phyloP scores from a whole-genome alignment of 2,797 vertebrate species.

The Rhinatrema bivittatum region DNA sequence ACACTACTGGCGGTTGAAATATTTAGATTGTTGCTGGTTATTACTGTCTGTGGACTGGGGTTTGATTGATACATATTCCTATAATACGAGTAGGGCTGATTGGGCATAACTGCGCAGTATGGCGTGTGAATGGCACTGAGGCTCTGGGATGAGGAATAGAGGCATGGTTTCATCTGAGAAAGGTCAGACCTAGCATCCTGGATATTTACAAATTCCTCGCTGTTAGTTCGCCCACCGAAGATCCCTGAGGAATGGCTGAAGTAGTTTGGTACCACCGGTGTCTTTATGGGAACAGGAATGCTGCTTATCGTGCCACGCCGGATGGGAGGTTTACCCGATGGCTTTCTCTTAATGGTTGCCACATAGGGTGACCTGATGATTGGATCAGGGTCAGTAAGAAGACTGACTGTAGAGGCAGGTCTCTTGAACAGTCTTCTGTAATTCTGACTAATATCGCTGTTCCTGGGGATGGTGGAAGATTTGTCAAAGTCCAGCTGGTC shows the following conservation, averaged over 20 bases:
- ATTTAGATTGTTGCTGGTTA: too few species aligned
- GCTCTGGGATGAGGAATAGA: constrained; percentile 65
- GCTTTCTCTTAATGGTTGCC: constrained; percentile 72
- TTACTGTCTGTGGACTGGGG: neutral
- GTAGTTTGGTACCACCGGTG: constrained; percentile 59
- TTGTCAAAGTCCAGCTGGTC: constrained; percentile 66
- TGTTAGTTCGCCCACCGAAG: constrained; percentile 13
- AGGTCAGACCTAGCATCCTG: constrained; percentile 23
- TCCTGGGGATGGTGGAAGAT: constrained; percentile 73
- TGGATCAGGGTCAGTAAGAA: constrained; percentile 53
- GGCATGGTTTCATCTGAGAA: constrained; percentile 37
- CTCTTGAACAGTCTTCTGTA: constrained; percentile 66
- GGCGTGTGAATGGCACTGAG: constrained; percentile 54
- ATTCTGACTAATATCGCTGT: constrained; percentile 67
- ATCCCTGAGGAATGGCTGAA: constrained; percentile 2
- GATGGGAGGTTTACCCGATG: constrained; percentile 61
- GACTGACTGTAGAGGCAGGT: constrained; percentile 66
- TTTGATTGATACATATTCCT: neutral
- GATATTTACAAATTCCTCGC: neutral
- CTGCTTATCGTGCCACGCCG: constrained; percentile 69
- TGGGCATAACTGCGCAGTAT: constrained; percentile 65
- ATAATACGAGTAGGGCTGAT: constrained; percentile 35
- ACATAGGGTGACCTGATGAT: constrained; percentile 47
- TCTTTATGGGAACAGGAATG: constrained; percentile 68
- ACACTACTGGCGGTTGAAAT: too few species aligned